A percentile compares a stretch with the other conserved stretches of the same genome.
These are phyloP conservation scores for Passer montanus DNA, from an alignment of 2,113 vertebrate species.

Conservation along the genomic window DNA sequence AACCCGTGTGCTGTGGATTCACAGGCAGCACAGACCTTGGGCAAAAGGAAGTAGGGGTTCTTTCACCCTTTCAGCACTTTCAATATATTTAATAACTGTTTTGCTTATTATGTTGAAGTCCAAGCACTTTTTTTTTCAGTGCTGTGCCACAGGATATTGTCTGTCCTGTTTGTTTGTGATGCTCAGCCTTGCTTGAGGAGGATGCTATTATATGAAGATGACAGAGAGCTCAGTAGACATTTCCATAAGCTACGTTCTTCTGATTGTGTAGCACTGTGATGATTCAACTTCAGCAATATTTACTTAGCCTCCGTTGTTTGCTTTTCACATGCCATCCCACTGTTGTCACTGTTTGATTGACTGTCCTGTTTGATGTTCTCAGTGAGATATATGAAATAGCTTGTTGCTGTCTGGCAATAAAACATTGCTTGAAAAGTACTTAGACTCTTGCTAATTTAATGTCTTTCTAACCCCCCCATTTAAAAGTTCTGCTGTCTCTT, in stretches of 20 bases:
- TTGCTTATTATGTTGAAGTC: constrained; percentile 22
- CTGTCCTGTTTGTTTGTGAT: constrained; percentile 49
- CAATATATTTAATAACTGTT: constrained; percentile 51
- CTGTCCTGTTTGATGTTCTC: constrained; percentile 34
- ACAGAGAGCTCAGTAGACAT: constrained; percentile 48
- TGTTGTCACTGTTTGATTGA: constrained; percentile 53
- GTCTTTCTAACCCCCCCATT: background rate
- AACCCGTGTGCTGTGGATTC: background rate
- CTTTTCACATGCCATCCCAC: constrained; percentile 48
- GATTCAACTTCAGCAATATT: constrained; percentile 58
- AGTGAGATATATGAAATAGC: background rate
- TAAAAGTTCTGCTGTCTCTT: background rate
- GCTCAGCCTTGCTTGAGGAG: constrained; percentile 1
- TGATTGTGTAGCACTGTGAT: constrained; percentile 17
- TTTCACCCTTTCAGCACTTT: background rate
- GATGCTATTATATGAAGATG: constrained; percentile 57
- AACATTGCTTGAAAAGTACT: background rate
- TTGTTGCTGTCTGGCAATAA: background rate
- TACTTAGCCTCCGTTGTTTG: constrained; percentile 43
- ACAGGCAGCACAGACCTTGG: background rate
- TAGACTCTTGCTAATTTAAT: background rate
- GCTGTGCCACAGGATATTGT: constrained; percentile 5
- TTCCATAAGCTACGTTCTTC: constrained; percentile 58
- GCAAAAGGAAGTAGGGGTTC: background rate
- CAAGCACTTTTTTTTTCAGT: constrained; percentile 1